Evolutionary conservation across 2,888 invertebrate species (phyloP), one percentile per base, ranked within the genome.

Genomic region (Anoplius nigerrimus): DNA sequence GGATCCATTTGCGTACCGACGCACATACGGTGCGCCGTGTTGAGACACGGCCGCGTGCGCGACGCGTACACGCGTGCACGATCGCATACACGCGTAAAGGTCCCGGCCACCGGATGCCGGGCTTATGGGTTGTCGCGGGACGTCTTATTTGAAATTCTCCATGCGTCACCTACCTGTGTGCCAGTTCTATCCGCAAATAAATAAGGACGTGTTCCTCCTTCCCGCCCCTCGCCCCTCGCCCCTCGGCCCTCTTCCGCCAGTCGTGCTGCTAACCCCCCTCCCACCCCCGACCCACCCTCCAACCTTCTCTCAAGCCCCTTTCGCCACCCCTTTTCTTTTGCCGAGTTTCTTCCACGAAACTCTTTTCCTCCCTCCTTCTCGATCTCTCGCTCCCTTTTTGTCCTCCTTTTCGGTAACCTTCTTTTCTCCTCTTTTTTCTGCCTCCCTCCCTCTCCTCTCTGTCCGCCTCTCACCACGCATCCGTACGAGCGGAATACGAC

Each of bases 151-250:
- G 48, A 52, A 64, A 76, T 76, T 76, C 76, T 54, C 62, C 54
- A 42, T 46, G 58, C 58, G 63, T 69, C 58, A 56, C 57, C 70
- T 64, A 22, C 53, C 54, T 52, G 51, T 21, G 45, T 56, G 58
- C 56, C 54, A 34, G 59, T 74, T 70, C 66, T 60, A 64, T 69
- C 62, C 57, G 66, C 76, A 72, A 74, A 76, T 76, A 76, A 76
- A 76, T 76, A 74, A 76, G 65, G 69, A 68, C 71, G 65, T 63
- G 74, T 64, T 34, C 62, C 62, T 58, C 60, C 16, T 48, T 18
- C 48, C n/a, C 48, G 16, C 13, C 13, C 8, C 48, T 5, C 13
- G 42, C 42, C 42, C 42, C 42, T 42, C 13, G 13, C 42, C 42
- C 42, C n/a, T n/a, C 34, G 34, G 6, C 34, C 34, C 11, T 34